A percentile compares a stretch with the other conserved stretches of the same genome.
Evolutionary conservation across 2,888 invertebrate genomes (phyloP).

Genomic region (Ommatoiulus sabulosus): DNA sequence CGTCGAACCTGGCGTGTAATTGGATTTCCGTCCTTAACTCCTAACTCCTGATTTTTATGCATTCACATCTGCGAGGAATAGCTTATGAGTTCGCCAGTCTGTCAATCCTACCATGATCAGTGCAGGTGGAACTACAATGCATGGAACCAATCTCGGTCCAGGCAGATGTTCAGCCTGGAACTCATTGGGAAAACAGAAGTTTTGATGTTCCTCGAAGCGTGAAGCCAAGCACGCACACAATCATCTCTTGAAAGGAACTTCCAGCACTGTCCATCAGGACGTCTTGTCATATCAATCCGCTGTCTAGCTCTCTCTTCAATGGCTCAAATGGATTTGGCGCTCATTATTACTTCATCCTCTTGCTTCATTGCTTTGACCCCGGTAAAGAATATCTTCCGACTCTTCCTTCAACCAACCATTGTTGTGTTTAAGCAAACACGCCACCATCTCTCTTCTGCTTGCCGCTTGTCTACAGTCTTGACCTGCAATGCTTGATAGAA

Average conservation of each 20-base stretch:
- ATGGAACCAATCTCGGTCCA: conserved; percentile 10
- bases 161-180: neutral
- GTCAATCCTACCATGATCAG: neutral
- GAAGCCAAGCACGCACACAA: conserved; percentile 20
- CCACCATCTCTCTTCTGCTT: neutral
- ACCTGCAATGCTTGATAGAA: conserved; percentile 26
- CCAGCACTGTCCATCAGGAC: conserved; percentile 25
- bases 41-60: neutral
- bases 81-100: neutral
- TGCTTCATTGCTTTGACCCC: conserved; percentile 41
- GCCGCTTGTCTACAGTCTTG: conserved; percentile 1
- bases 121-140: neutral
- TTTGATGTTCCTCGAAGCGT: conserved; percentile 28
- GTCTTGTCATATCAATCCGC: conserved; percentile 6
- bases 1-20: neutral
- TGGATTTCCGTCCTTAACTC: conserved; percentile 1
- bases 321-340: conserved; percentile 27
- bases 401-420: neutral
- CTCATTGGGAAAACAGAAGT: conserved; percentile 45
- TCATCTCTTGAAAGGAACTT: conserved; percentile 23
- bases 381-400: neutral
- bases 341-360: conserved; percentile 35
- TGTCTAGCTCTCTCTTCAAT: conserved; percentile 3
- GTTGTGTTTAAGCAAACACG: conserved; percentile 35
- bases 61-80: conserved; percentile 12